Percentiles rank a stretch among this genome's conserved stretches.
Conservation (phyloP, 2,113 vertebrate species). For the Connochaetes taurinus region DNA sequence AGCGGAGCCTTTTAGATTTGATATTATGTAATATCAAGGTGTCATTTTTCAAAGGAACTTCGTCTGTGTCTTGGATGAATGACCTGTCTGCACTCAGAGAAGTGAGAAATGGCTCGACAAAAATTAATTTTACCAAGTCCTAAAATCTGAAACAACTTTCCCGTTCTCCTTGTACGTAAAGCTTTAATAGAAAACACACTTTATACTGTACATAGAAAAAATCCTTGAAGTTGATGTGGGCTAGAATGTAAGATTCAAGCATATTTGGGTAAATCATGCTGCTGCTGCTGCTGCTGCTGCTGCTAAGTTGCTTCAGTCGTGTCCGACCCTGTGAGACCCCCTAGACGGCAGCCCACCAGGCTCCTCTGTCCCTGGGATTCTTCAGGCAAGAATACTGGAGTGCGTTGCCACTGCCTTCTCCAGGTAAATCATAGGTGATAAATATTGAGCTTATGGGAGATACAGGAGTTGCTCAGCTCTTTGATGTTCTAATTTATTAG, state of each 20-base stretch:
- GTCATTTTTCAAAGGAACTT: background rate
- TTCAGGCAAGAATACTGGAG: background rate
- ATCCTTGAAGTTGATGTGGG: background rate
- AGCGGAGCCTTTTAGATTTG: background rate
- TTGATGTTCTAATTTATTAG: background rate
- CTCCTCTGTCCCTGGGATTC: background rate
- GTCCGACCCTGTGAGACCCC: background rate
- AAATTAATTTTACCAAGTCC: background rate
- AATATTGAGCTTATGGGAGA: background rate
- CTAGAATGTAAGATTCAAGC: background rate
- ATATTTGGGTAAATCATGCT: background rate
- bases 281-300: background rate
- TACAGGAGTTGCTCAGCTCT: background rate
- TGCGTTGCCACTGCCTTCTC: background rate
- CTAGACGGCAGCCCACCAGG: background rate
- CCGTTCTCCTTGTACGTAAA: background rate
- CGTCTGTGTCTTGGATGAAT: background rate
- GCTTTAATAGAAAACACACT: background rate
- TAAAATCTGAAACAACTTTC: background rate
- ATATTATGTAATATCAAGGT: background rate
- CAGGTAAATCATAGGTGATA: background rate
- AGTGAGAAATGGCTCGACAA: background rate
- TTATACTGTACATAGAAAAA: background rate
- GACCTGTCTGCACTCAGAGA: background rate
- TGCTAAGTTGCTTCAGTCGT: accelerated